These are phyloP conservation scores for Bombus ignitus DNA, from an alignment of 1,140 invertebrate species.

Conservation along the genomic window DNA sequence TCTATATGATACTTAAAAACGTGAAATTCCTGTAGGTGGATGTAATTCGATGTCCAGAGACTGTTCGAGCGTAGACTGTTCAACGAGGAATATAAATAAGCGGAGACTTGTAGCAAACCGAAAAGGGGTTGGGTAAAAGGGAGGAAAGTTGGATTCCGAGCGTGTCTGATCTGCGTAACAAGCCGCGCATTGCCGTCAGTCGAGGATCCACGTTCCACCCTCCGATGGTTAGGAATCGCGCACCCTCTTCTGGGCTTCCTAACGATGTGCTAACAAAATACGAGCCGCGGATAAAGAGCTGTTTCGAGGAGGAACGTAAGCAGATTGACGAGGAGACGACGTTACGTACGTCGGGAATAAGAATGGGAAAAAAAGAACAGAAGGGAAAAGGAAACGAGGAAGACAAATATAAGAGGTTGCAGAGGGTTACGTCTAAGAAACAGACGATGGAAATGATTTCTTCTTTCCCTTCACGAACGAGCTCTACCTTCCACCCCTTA, in stretches of 20 bases:
- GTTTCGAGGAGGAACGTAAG: slow-evolving; percentile 72
- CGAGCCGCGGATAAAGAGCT: slow-evolving; percentile 75
- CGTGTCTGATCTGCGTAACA: slow-evolving; percentile 79
- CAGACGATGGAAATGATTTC: slow-evolving; percentile 61
- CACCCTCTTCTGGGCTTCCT: slow-evolving; percentile 74
- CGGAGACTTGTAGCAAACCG: not conserved
- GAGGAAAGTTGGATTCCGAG: not conserved
- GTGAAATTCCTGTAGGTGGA: not conserved
- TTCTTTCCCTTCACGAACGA: slow-evolving; percentile 56
- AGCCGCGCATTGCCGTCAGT: slow-evolving; percentile 63
- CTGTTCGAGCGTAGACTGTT: not conserved
- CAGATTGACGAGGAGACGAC: slow-evolving; percentile 73
- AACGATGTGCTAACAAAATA: slow-evolving; percentile 82
- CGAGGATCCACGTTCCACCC: slow-evolving; percentile 42
- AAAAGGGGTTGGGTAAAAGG: not conserved
- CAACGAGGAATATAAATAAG: slow-evolving; percentile 3
- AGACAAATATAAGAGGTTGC: slow-evolving; percentile 49
- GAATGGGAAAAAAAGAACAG: slow-evolving; percentile 33
- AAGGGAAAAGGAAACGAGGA: not conserved
- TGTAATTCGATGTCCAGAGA: not conserved
- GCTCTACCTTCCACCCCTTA: slow-evolving; percentile 72
- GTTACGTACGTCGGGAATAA: slow-evolving; percentile 24
- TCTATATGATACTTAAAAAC: not conserved
- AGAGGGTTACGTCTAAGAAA: slow-evolving; percentile 61
- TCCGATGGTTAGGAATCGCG: slow-evolving; percentile 66